These are phyloP conservation scores for Cerastoderma edule DNA, from an alignment of 2,888 invertebrate genomes.

Conservation along the genomic window DNA sequence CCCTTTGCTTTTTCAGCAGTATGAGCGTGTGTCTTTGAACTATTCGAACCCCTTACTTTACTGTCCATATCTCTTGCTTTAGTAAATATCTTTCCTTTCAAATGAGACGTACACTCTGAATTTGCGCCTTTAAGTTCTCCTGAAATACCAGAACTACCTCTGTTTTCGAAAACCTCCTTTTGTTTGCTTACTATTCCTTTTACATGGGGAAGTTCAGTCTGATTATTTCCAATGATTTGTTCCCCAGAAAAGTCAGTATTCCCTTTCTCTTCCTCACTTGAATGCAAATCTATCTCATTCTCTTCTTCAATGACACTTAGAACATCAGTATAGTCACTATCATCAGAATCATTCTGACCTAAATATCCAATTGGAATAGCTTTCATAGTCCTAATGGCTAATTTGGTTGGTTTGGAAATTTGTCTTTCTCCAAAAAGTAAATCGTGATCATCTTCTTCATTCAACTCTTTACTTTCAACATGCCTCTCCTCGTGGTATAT, in stretches of 20 bases:
- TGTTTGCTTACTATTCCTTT: constrained; percentile 15
- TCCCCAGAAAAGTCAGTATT: too few relatives aligned
- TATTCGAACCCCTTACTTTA: constrained; percentile 13
- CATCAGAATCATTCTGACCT: constrained; percentile 33
- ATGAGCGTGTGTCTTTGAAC: neutral
- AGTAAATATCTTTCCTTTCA: constrained; percentile 27
- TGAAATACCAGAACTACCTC: neutral
- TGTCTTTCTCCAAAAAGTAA: constrained; percentile 4
- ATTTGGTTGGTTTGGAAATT: neutral
- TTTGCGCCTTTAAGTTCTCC: neutral
- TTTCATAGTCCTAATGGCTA: constrained; percentile 11
- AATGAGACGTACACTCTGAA: neutral
- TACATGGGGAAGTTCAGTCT: neutral
- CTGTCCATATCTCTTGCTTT: constrained; percentile 38
- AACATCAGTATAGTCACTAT: constrained; percentile 70
- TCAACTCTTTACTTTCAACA: neutral
- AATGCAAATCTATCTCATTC: constrained; percentile 64
- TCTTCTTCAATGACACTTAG: constrained; percentile 78
- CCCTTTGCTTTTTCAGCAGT: constrained; percentile 12
- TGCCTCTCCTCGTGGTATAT: neutral
- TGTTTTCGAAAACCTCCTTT: constrained; percentile 18
- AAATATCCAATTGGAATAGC: constrained; percentile 33
- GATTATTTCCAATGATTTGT: too few relatives aligned
- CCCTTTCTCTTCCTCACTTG: neutral
- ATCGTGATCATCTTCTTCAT: neutral